phyloP scores from a whole-genome alignment of 2,888 invertebrate species.

The Galeruca laticollis region DNA sequence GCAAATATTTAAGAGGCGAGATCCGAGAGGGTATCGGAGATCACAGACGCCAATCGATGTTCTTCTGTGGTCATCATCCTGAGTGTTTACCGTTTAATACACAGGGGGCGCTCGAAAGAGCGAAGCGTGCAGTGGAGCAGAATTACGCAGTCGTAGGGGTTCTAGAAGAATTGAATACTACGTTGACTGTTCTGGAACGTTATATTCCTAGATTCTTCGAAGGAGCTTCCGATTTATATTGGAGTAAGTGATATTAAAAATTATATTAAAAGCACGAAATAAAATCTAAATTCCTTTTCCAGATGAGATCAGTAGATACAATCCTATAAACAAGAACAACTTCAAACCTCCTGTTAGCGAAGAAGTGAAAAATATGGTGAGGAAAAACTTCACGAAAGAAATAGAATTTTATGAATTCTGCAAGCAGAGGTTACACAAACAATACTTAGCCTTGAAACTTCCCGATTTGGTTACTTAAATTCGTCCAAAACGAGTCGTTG shows the following conservation, averaged over 20 bases:
- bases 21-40: slow-evolving; percentile 90
- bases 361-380: slow-evolving; percentile 85
- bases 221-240: slow-evolving; percentile 83
- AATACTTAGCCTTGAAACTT: slow-evolving; percentile 79
- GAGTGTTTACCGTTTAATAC: slow-evolving; percentile 87
- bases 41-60: slow-evolving; percentile 87
- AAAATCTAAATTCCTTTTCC: slow-evolving; percentile 57
- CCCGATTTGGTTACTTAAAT: slow-evolving; percentile 41
- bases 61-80: slow-evolving; percentile 91
- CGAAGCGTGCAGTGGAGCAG: slow-evolving; percentile 86
- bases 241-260: slow-evolving; percentile 72
- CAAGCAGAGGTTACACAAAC: slow-evolving; percentile 84
- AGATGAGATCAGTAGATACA: slow-evolving; percentile 82
- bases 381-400: slow-evolving; percentile 88
- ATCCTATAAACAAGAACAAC: slow-evolving; percentile 85
- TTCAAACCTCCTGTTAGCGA: slow-evolving; percentile 91
- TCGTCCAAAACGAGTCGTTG: background rate
- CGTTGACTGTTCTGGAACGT: slow-evolving; percentile 85
- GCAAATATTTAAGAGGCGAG: slow-evolving; percentile 86
- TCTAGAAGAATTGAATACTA: slow-evolving; percentile 88
- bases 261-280: background rate
- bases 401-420: slow-evolving; percentile 94
- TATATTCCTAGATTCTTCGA: slow-evolving; percentile 87
- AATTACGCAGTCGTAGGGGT: slow-evolving; percentile 92
- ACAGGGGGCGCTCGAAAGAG: slow-evolving; percentile 83